Evolutionary conservation across 2,888 invertebrate genomes (phyloP).

Genomic region (Tryphoninae sp.): DNA sequence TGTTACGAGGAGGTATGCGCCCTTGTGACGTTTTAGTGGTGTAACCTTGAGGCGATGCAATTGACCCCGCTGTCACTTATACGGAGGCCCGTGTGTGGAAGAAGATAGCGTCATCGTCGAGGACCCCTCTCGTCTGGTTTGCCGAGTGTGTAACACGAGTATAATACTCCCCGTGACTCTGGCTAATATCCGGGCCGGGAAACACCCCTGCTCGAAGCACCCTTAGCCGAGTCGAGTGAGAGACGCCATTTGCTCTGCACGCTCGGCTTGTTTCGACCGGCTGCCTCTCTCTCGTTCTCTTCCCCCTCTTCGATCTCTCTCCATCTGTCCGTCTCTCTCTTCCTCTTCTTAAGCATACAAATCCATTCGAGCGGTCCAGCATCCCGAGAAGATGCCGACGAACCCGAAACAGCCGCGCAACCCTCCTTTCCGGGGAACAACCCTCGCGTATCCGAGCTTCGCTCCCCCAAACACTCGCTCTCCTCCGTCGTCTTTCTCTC

Average conservation of each 20-base stretch:
- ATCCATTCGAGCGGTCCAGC: constrained; percentile 63
- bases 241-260: constrained; percentile 61
- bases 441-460: constrained; percentile 32
- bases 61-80: neutral
- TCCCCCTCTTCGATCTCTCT: constrained; percentile 36
- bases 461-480: constrained; percentile 38
- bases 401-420: constrained; percentile 39
- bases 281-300: constrained; percentile 11
- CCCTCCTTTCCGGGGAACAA: constrained; percentile 35
- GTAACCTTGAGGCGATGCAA: neutral
- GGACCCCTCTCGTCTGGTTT: constrained; percentile 56
- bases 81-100: constrained; percentile 4
- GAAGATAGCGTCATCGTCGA: constrained; percentile 58
- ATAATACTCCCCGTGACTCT: constrained; percentile 59
- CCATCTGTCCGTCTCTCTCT: constrained; percentile 10
- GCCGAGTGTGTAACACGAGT: constrained; percentile 59
- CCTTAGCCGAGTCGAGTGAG: constrained; percentile 22
- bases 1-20: neutral
- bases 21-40: neutral
- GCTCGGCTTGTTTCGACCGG: constrained; percentile 24
- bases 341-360: constrained; percentile 64
- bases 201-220: constrained; percentile 55
- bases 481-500: constrained; percentile 24
- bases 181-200: constrained; percentile 63
- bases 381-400: constrained; percentile 46